A percentile compares a stretch with the other conserved stretches of the same genome.
phyloP scores from a whole-genome alignment of 2,113 vertebrate species.

The Hydrolagus affinis region DNA sequence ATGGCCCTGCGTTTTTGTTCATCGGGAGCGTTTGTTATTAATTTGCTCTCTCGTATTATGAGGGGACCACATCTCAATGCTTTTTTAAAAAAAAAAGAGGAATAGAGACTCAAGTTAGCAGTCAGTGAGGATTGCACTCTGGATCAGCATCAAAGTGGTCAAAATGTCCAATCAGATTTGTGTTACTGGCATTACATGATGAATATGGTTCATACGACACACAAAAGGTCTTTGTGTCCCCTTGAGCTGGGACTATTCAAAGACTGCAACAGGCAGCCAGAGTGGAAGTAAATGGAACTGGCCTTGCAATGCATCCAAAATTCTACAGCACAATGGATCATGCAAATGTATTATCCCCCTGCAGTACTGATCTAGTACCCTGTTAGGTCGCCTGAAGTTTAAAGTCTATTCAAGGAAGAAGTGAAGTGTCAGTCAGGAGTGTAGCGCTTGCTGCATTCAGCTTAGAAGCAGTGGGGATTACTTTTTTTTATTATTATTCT shows the following conservation, averaged over 20 bases:
- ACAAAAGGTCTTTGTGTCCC: constrained; percentile 71
- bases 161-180: constrained; percentile 77
- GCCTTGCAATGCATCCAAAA: constrained; percentile 68
- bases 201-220: constrained; percentile 66
- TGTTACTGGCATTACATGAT: constrained; percentile 77
- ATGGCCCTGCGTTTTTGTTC: constrained; percentile 60
- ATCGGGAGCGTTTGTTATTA: constrained; percentile 67
- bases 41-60: constrained; percentile 66
- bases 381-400: constrained; percentile 59
- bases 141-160: constrained; percentile 74
- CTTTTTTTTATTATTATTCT: constrained; percentile 38
- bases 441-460: constrained; percentile 50
- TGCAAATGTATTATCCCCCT: constrained; percentile 61
- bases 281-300: constrained; percentile 74
- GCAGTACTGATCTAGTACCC: constrained; percentile 39
- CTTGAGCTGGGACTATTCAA: constrained; percentile 67
- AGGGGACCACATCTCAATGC: constrained; percentile 55
- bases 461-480: constrained; percentile 44
- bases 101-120: constrained; percentile 63
- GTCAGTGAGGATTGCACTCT: constrained; percentile 63
- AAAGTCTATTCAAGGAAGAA: constrained; percentile 47
- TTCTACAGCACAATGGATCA: constrained; percentile 67
- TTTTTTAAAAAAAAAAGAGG: constrained; percentile 46
- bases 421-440: constrained; percentile 60
- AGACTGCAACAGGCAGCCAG: constrained; percentile 68